These are phyloP conservation scores for Lepidochrysops patricia DNA, from an alignment of 2,888 invertebrate species.

Conservation along the genomic window DNA sequence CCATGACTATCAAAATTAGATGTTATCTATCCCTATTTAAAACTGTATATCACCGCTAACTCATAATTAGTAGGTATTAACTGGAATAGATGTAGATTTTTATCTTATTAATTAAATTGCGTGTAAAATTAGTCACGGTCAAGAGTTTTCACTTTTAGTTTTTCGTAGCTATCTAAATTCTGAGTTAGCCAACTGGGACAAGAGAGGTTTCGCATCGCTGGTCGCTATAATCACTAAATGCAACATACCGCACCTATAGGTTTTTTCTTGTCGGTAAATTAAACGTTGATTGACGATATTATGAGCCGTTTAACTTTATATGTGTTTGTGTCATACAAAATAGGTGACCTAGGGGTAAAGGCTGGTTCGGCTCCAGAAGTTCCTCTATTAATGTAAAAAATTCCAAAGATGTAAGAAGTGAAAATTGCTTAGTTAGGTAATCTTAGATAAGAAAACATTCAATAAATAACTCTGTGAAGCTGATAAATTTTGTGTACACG, in stretches of 20 bases:
- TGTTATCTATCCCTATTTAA: neutral
- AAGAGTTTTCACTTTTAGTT: conserved; percentile 3
- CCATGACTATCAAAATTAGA: too few relatives aligned
- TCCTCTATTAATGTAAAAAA: too few relatives aligned
- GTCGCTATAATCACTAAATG: conserved; percentile 3
- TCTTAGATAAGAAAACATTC: too few relatives aligned
- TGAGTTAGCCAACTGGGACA: neutral
- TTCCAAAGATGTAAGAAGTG: too few relatives aligned
- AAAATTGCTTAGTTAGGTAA: too few relatives aligned
- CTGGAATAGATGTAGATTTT: neutral
- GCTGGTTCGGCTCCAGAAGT: too few relatives aligned
- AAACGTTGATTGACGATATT: neutral
- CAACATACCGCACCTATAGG: conserved; percentile 5
- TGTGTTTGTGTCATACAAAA: too few relatives aligned
- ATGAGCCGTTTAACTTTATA: too few relatives aligned
- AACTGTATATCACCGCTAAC: neutral
- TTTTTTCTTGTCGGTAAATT: neutral
- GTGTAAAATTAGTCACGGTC: conserved; percentile 2
- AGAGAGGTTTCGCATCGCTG: neutral
- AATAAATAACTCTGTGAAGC: too few relatives aligned
- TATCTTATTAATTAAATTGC: neutral
- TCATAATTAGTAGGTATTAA: neutral
- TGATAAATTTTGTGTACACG: too few relatives aligned
- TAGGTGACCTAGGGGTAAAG: too few relatives aligned
- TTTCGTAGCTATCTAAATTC: neutral